Conservation (phyloP, 2,888 invertebrate species). For the Drepana falcataria region DNA sequence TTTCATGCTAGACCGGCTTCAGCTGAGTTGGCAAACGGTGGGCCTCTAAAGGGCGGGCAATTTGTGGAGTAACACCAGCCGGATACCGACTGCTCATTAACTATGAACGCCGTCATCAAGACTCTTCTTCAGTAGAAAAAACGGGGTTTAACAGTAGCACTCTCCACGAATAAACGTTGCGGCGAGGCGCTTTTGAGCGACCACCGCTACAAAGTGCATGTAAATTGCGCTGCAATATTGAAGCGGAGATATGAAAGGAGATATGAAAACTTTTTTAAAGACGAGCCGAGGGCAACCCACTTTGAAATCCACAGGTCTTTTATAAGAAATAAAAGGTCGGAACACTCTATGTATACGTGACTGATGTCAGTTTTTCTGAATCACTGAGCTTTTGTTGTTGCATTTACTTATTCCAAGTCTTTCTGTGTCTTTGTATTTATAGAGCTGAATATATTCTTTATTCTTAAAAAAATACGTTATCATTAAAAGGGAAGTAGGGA, state of each 20-base stretch:
- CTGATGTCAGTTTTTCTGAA: neutral
- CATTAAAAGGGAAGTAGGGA: too few relatives aligned
- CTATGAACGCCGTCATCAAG: constrained; percentile 77
- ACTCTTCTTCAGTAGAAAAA: constrained; percentile 71
- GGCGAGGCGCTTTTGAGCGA: constrained; percentile 61
- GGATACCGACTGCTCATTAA: constrained; percentile 76
- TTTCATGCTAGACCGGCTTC: constrained; percentile 58
- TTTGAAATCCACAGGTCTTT: constrained; percentile 46
- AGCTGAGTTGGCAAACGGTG: constrained; percentile 59
- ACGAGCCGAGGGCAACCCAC: constrained; percentile 49
- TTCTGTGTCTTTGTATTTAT: too few relatives aligned
- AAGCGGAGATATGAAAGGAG: constrained; percentile 69
- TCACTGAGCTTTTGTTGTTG: neutral
- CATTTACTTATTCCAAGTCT: too few relatives aligned
- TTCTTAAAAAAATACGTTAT: too few relatives aligned
- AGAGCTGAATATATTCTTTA: too few relatives aligned
- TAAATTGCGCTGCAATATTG: constrained; percentile 72
- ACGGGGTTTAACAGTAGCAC: constrained; percentile 67
- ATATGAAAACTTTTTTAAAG: constrained; percentile 61
- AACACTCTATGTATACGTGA: constrained; percentile 6
- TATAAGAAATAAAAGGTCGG: constrained; percentile 30
- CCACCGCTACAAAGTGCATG: constrained; percentile 74
- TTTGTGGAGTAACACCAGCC: constrained; percentile 64
- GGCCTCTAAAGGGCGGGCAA: constrained; percentile 64
- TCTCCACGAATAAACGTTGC: constrained; percentile 60